Evolutionary conservation across 2,888 invertebrate genomes (phyloP), one percentile per base, ranked within the genome.

Genomic region (Yponomeuta cagnagella): DNA sequence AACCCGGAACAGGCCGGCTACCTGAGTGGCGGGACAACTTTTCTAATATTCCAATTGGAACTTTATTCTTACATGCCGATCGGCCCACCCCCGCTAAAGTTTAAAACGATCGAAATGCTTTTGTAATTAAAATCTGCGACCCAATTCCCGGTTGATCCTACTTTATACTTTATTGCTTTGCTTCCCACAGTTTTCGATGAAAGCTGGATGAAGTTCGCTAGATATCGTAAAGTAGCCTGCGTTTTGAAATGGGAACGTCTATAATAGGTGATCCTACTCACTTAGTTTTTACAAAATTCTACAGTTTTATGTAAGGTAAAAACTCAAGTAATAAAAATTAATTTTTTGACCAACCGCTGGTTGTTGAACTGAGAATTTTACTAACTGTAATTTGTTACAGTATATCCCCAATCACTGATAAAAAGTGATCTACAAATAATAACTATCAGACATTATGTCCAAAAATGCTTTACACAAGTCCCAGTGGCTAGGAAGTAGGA

Each of bases 31-130:
- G 73, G 75, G 73, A 73, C 73, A 87, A 90, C 85, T 90, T 90
- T 89, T 88, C 86, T 87, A 89, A 90, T 89, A 88, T 90, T 83
- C 88, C 83, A 82, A 86, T 86, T 43, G 78, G 83, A 86, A 86
- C 82, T 87, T 88, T 52, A 52, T 68, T 68, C 68, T 82, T 84
- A 84, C 83, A 87, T 86, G 83, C 83, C 83, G 73, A 78, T 78
- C 52, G 31, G 52, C 43, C 33, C 68, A 48, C 33, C 33, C 65
- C 23, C 23, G 23, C 23, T 23, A 23, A 33, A 37, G 67, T 67
- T 43, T n/a, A 9, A 37, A 43, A 67, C 67, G 43, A 67, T 33
- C 37, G 68, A 68, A 68, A 48, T 68, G 68, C 68, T 48, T 68
- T 48, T 68, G 68, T 48, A 68, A 68, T 68, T 68, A 68, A 68